Conservation (phyloP, 1,140 invertebrate genomes). For the Euglossa dilemma region DNA sequence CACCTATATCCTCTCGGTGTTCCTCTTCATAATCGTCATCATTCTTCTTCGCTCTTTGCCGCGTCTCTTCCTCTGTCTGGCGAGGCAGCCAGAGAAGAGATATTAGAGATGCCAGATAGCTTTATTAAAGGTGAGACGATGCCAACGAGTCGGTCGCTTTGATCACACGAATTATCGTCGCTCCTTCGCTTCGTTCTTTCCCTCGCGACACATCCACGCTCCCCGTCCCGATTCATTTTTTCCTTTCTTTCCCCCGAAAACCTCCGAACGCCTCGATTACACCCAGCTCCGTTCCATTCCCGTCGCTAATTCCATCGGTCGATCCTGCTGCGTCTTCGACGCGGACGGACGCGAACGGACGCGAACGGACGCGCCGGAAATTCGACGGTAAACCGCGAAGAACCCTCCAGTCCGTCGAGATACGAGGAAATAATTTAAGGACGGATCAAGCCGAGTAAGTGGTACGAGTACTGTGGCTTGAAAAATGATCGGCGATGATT, state of each 20-base stretch:
- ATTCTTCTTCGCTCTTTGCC: conserved; percentile 10
- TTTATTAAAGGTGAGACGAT: conserved; percentile 76
- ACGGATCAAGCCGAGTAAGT: not conserved
- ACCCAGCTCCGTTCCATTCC: not conserved
- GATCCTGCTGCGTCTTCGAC: not conserved
- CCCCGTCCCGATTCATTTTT: conserved; percentile 16
- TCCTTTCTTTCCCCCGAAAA: conserved; percentile 16
- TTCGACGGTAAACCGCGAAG: not conserved
- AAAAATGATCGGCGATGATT: conserved; percentile 23
- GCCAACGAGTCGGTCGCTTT: conserved; percentile 75
- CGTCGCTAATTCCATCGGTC: not conserved
- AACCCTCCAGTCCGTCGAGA: not conserved
- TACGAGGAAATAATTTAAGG: not conserved
- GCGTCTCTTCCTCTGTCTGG: conserved; percentile 9
- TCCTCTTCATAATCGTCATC: conserved; percentile 5
- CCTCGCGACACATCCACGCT: not conserved
- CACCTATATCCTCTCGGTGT: not conserved
- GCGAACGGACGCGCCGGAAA: not conserved
- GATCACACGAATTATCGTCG: conserved; percentile 72
- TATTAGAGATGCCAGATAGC: conserved; percentile 77
- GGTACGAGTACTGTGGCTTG: not conserved
- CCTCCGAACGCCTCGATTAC: too few relatives aligned
- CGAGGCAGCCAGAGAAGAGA: conserved; percentile 56
- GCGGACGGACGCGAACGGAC: not conserved
- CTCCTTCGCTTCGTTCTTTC: conserved; percentile 48